Base-by-base conservation (phyloP, 2,113 vertebrate species). In the Oryzias celebensis region DNA sequence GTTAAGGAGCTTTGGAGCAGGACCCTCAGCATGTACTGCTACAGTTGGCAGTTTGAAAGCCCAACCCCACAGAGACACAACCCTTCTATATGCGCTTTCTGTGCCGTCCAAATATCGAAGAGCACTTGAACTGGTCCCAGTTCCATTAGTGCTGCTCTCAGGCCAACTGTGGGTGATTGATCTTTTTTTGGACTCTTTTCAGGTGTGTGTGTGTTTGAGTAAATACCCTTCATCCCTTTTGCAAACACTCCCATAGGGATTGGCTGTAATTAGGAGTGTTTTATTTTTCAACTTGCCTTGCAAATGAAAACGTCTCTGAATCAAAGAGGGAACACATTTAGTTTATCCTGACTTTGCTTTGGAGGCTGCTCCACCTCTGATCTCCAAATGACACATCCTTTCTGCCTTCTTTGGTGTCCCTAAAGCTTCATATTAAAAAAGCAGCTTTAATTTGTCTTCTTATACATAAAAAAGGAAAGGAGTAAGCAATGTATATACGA, bases 221-320 rank as follows among this genome's bases (percentile, higher is more conserved):
- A 70, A 68, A 84, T 78, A 52, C 47, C 65, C 66, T 69, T 62
- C 58, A 75, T 79, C 64, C 77, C 46, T 81, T 36, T 71, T 78
- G 68, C 62, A 80, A 60, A 71, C 55, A 17, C 52, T 78, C 81
- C 77, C 78, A 59, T 1, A 18, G 70, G 80, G 56, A 62, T 44
- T 53, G 58, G 44, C 53, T 60, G 73, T 79, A 85, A 80, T 86
- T 85, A 82, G 54, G 56, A 81, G 71, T 65, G 62, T 60, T 84
- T 71, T 85, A 73, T 61, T 54, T 68, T 52, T 81, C 41, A 49
- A 72, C 73, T 75, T 54, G 58, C 65, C 62, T 71, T 66, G 61
- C 52, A 77, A 84, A 87, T 75, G 60, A 82, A 88, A 81, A 81
- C 82, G 76, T 51, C 55, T 72, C 53, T 2, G 24, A 70, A 82